Evolutionary conservation across 2,113 vertebrate genomes (phyloP).

Genomic region (Agapornis roseicollis): DNA sequence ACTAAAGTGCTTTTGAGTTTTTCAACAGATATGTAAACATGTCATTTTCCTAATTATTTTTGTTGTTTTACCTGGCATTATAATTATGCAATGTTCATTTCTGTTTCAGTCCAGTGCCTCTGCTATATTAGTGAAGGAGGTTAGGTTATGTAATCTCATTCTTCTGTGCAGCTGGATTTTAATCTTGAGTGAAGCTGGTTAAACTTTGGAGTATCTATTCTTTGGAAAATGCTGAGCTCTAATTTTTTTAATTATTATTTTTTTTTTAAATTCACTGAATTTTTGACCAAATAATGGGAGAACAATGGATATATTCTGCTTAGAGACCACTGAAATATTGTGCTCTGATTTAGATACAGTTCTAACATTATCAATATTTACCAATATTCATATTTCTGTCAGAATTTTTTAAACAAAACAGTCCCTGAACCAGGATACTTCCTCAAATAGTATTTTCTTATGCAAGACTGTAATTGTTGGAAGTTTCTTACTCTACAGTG

Average conservation of each 20-base stretch:
- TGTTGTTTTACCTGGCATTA: not conserved
- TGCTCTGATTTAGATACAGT: not conserved
- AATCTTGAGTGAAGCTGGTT: not conserved
- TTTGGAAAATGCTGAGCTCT: not conserved
- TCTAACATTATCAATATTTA: not conserved
- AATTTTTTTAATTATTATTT: not conserved
- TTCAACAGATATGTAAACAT: not conserved
- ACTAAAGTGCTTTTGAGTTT: not conserved
- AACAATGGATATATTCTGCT: not conserved
- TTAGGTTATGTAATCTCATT: not conserved
- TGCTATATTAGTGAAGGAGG: not conserved
- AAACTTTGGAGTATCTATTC: not conserved
- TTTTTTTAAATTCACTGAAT: not conserved
- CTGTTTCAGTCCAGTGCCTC: not conserved
- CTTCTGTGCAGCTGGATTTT: not conserved
- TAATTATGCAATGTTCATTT: not conserved
- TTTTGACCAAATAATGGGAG: not conserved
- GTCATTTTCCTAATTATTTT: not conserved
- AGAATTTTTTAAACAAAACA: not conserved
- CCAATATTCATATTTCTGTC: not conserved
- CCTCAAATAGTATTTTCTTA: not conserved
- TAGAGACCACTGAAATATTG: not conserved
- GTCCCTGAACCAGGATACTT: not conserved
- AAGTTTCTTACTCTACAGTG: not conserved
- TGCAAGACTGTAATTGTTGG: not conserved